These are phyloP conservation scores for Promerops cafer DNA, from an alignment of 2,113 vertebrate species.

Conservation along the genomic window DNA sequence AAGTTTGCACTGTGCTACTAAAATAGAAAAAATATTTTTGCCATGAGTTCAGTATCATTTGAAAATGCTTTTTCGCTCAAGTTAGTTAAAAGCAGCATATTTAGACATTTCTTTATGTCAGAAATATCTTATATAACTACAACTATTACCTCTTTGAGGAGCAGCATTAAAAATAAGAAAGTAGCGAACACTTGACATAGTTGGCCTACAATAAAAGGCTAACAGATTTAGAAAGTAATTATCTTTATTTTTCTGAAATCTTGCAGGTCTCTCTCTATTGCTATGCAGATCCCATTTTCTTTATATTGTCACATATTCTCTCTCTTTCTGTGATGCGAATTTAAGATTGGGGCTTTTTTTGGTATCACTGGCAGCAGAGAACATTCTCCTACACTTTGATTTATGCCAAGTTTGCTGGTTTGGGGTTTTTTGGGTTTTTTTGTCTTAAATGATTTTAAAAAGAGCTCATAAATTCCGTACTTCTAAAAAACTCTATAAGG, in stretches of 20 bases:
- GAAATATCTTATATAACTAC: background rate
- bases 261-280: background rate
- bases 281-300: background rate
- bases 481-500: background rate
- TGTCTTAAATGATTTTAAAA: background rate
- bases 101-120: background rate
- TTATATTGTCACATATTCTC: background rate
- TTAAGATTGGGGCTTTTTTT: background rate
- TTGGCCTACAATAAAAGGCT: background rate
- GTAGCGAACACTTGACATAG: background rate
- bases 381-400: background rate
- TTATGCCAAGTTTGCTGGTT: background rate
- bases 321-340: background rate
- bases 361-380: background rate
- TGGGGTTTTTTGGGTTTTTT: background rate
- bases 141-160: background rate
- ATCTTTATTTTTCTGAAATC: background rate
- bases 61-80: background rate
- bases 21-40: conserved; percentile 22
- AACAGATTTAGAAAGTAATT: background rate
- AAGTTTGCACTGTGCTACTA: background rate
- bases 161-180: background rate
- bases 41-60: background rate
- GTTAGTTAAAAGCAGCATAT: background rate
- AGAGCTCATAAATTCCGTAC: background rate